Evolutionary conservation across 2,797 vertebrate genomes (phyloP).

Genomic region (Poeciliopsis infans): DNA sequence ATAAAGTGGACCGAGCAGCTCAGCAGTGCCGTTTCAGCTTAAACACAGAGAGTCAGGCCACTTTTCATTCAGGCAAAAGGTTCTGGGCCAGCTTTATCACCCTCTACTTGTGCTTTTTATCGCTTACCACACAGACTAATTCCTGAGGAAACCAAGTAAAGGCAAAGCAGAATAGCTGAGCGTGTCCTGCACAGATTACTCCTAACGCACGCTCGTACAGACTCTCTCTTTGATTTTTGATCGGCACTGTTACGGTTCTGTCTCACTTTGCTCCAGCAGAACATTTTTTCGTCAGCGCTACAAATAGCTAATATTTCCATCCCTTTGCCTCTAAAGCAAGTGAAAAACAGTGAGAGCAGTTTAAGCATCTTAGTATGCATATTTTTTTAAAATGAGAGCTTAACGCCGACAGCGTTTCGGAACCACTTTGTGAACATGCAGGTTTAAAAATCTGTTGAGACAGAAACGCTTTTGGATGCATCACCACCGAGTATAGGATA

Average conservation of each 20-base stretch:
- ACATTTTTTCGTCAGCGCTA: background rate
- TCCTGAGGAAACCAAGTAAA: constrained; percentile 7
- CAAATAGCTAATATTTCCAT: background rate
- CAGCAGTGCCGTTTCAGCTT: constrained; percentile 43
- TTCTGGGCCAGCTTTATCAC: constrained; percentile 36
- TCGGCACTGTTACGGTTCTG: constrained; percentile 24
- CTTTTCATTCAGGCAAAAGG: constrained; percentile 41
- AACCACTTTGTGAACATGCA: too few species aligned
- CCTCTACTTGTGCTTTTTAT: constrained; percentile 23
- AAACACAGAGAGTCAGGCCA: constrained; percentile 31
- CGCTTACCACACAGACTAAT: background rate
- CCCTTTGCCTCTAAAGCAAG: background rate
- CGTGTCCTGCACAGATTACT: constrained; percentile 28
- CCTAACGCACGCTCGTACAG: constrained; percentile 13
- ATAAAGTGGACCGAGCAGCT: constrained; percentile 45
- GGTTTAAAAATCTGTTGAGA: too few species aligned
- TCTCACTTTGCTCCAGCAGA: background rate
- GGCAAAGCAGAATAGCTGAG: constrained; percentile 25
- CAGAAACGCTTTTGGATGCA: too few species aligned
- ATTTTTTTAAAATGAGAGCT: too few species aligned
- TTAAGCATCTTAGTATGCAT: background rate
- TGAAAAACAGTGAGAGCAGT: background rate
- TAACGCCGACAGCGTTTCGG: too few species aligned
- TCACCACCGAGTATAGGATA: too few species aligned
- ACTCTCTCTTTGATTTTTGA: constrained; percentile 42